Base-by-base conservation (phyloP, 2,113 vertebrate species). In the Triplophysa rosa region DNA sequence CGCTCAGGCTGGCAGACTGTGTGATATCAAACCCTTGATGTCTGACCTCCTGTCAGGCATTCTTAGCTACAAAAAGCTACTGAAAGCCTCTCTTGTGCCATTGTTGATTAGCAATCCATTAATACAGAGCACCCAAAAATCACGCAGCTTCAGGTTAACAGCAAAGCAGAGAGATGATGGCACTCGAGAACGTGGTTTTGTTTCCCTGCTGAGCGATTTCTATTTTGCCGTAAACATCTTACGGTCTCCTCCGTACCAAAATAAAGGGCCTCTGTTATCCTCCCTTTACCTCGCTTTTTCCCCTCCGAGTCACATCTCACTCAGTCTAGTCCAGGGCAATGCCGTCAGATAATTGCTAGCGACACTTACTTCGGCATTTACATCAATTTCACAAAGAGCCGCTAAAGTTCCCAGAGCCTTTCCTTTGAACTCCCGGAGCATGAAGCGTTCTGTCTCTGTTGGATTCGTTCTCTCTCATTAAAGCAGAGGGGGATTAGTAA, bases 11-110 rank as follows among this genome's bases (percentile, higher is more conserved):
- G 75, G 69, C 84, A 83, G 72, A 63, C 82, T 77, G 84, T 72
- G 80, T 79, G 84, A 86, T 86, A 83, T 83, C 79, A 83, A 80
- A 70, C 84, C 84, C 84, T 86, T 82, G 79, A 86, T 79, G 79
- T 79, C 67, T 82, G 84, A 86, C 84, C 83, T 86, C 71, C 84
- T 85, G 84, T 83, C 84, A 83, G 81, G 69, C 79, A 65, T 85
- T 85, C 79, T 71, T 73, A 71, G 80, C 78, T 66, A 70, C 67
- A 56, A 69, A 68, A 59, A 68, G 72, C 78, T 61, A 58, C 64
- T 78, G 56, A 85, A 83, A 83, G 81, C 74, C 70, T 77, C 65
- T 79, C 78, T 79, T 73, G 66, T 71, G 78, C 63, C 56, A 59
- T 82, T 76, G 80, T 77, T 86, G 71, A 81, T 83, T 80, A 84